Percentiles rank a stretch among this genome's conserved stretches.
Conservation (phyloP, 2,888 invertebrate species). For the Parnassius orleans region DNA sequence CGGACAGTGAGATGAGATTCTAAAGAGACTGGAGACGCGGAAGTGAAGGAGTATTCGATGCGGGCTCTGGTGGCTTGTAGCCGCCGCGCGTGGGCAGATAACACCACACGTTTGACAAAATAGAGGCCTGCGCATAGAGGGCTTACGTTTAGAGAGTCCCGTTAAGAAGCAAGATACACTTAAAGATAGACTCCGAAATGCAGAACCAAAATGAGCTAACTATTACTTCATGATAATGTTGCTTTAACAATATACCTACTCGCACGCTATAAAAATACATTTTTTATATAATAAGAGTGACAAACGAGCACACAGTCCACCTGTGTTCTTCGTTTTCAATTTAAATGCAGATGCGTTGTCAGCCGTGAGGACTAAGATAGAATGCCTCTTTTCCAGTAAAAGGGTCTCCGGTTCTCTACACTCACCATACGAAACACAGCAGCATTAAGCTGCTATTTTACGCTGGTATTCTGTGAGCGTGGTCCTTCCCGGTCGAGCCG, state of each 20-base stretch:
- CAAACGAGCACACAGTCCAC: no score
- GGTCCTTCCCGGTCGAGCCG: no score
- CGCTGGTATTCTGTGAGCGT: no score
- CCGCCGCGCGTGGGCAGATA: constrained; percentile 59
- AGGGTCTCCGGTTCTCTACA: no score
- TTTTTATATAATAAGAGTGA: no score
- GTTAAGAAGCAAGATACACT: constrained; percentile 36
- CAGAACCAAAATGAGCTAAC: constrained; percentile 16
- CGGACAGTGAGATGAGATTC: constrained; percentile 23
- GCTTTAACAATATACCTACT: background rate
- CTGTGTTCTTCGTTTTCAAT: no score
- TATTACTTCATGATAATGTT: background rate
- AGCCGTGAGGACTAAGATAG: no score
- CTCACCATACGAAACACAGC: no score
- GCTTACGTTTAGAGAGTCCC: constrained; percentile 43
- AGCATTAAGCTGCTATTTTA: no score
- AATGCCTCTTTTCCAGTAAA: no score
- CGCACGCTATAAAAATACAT: no score
- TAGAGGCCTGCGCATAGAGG: constrained; percentile 40
- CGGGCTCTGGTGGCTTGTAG: constrained; percentile 54
- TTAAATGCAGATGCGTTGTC: no score
- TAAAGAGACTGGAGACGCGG: constrained; percentile 28
- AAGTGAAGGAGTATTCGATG: constrained; percentile 30
- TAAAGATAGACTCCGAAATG: constrained; percentile 25
- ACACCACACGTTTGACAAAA: constrained; percentile 54